Conservation (phyloP, 2,797 vertebrate species). For the Smutsia temminckii region DNA sequence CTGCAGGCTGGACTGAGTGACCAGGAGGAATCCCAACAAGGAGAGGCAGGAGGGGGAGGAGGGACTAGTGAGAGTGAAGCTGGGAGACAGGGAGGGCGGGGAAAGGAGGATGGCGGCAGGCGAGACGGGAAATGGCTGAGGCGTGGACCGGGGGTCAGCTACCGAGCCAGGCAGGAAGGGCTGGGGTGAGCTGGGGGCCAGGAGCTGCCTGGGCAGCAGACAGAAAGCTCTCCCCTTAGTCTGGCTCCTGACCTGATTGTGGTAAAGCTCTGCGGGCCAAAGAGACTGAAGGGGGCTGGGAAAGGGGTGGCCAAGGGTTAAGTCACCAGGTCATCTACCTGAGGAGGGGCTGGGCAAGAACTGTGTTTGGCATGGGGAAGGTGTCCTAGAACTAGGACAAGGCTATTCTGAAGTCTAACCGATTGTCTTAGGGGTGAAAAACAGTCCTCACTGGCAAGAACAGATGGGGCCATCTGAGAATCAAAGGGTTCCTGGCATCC, state of each 20-base stretch:
- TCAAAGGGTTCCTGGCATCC: background rate
- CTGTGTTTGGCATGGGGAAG: background rate
- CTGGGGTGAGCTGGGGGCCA: constrained; percentile 80
- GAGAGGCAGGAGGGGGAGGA: constrained; percentile 63
- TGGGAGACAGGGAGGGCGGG: constrained; percentile 73
- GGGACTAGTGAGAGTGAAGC: constrained; percentile 78
- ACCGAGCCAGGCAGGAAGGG: constrained; percentile 81
- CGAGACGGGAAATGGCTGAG: constrained; percentile 82
- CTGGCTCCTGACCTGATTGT: constrained; percentile 40
- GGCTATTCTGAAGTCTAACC: background rate
- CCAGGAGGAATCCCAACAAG: background rate
- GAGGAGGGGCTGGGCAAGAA: background rate
- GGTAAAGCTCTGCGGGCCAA: constrained; percentile 21
- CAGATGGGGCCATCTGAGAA: constrained; percentile 13
- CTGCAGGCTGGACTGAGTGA: background rate
- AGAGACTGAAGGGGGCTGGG: constrained; percentile 8
- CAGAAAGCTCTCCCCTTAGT: constrained; percentile 58
- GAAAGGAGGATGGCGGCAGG: constrained; percentile 79
- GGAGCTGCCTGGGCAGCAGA: constrained; percentile 60
- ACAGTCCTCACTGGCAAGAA: background rate
- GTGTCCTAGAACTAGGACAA: background rate
- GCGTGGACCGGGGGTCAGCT: constrained; percentile 81
- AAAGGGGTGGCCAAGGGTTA: background rate
- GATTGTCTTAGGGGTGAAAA: background rate
- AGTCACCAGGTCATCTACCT: constrained; percentile 30